Conservation (phyloP, 2,888 invertebrate genomes). For the Lithosia quadra region DNA sequence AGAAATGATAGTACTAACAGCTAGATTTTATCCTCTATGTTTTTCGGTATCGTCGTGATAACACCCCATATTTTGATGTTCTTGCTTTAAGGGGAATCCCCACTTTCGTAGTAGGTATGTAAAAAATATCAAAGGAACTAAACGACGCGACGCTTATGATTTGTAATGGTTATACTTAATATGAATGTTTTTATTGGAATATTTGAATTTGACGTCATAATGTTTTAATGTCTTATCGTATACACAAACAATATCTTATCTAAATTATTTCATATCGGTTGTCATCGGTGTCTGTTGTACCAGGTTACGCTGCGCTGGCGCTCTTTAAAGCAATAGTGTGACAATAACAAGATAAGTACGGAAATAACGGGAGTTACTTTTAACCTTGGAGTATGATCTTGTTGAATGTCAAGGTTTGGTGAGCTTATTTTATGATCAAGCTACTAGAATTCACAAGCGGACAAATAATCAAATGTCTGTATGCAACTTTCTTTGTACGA, state of each 20-base stretch:
- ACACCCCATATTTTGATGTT: too few relatives aligned
- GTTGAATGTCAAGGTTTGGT: slow-evolving; percentile 21
- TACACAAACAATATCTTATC: slow-evolving; percentile 37
- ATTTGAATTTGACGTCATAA: slow-evolving; percentile 2
- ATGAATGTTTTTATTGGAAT: neutral
- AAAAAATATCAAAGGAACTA: neutral
- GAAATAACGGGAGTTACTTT: slow-evolving; percentile 23
- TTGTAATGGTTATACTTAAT: neutral
- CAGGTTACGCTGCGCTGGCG: slow-evolving; percentile 16
- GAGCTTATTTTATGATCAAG: neutral
- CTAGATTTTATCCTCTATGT: too few relatives aligned
- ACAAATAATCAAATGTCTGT: neutral
- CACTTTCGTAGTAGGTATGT: too few relatives aligned
- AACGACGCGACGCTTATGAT: neutral
- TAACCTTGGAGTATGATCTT: slow-evolving; percentile 12
- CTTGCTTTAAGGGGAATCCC: too few relatives aligned
- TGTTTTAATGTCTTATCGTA: slow-evolving; percentile 25
- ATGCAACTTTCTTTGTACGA: neutral
- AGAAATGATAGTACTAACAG: too few relatives aligned
- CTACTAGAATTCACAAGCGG: neutral
- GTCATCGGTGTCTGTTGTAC: slow-evolving; percentile 20
- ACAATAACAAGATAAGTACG: slow-evolving; percentile 17
- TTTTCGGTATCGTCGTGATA: too few relatives aligned
- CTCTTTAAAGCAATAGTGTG: slow-evolving; percentile 17
- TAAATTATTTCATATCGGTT: slow-evolving; percentile 24